Conservation (phyloP, 2,113 vertebrate species). For the Jacana jacana region DNA sequence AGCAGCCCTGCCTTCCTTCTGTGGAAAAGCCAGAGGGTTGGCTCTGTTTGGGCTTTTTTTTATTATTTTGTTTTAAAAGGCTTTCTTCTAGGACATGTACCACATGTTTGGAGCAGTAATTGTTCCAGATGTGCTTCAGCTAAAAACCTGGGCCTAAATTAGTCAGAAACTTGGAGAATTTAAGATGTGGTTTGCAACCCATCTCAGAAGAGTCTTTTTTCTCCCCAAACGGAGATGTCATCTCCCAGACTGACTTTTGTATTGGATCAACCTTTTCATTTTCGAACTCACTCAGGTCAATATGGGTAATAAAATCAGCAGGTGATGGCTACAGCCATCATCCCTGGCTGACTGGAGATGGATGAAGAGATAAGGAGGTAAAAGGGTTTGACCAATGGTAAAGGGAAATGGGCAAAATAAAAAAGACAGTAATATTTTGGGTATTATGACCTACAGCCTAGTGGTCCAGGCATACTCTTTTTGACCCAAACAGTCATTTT, state of each 20-base stretch:
- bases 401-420: not conserved
- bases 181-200: not conserved
- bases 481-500: not conserved
- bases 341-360: not conserved
- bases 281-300: not conserved
- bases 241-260: not conserved
- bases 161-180: not conserved
- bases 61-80: not conserved
- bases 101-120: not conserved
- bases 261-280: not conserved
- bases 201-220: not conserved
- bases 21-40: not conserved
- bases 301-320: not conserved
- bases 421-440: not conserved
- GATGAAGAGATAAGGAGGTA: not conserved
- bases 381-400: not conserved
- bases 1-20: not conserved
- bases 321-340: not conserved
- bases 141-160: not conserved
- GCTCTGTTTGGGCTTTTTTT: not conserved
- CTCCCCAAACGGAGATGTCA: not conserved
- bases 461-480: not conserved
- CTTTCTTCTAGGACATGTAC: not conserved
- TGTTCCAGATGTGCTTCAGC: constrained; percentile 9
- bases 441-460: constrained; percentile 20